Base-by-base conservation (phyloP, 2,113 vertebrate species). In the Mandrillus leucophaeus region DNA sequence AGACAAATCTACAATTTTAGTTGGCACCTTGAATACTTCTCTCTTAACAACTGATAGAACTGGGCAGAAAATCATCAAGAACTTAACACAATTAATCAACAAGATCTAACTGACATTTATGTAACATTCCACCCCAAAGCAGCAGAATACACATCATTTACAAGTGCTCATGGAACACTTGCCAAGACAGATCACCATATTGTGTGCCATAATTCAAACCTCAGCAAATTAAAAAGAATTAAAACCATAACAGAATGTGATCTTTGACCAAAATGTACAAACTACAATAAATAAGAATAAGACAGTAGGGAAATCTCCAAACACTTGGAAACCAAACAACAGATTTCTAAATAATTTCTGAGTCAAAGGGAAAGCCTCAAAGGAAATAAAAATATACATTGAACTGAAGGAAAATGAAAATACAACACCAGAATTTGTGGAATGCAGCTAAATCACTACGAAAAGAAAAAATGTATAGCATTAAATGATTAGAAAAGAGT, bases 251-350 rank as follows among this genome's bases (percentile, higher is more conserved):
- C 8, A 90, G 32, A 13, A 38, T 59, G 8, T 84, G 12, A 93
- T 78, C 12, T 88, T 38, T 72, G 38, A 93, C 14, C 32, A 96
- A 92, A 84, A 92, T 84, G 57, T 50, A 59, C n/a, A 95, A 95
- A 85, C 57, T 72, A 90, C 59, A 75, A 80, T 52, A 93, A 88
- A 61, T 20, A 87, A 91, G 3, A 92, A 43, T 73, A 79, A 80
- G 32, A 76, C 2, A 83, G 38, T 16, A 89, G 38, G 22, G 3
- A 91, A 82, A 91, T 23, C 78, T 38, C 59, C 78, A 83, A 95
- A 48, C 7, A 82, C 43, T 82, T 82, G 23, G 22, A 87, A 88
- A 88, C 61, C 50, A 72, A 72, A 82, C 18, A 95, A 79, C 27
- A 40, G 50, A 82, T 68, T 94, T 88, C 57, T 96, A 83, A 79